Conservation (phyloP, 2,797 vertebrate genomes). For the Hylomyscus alleni region DNA sequence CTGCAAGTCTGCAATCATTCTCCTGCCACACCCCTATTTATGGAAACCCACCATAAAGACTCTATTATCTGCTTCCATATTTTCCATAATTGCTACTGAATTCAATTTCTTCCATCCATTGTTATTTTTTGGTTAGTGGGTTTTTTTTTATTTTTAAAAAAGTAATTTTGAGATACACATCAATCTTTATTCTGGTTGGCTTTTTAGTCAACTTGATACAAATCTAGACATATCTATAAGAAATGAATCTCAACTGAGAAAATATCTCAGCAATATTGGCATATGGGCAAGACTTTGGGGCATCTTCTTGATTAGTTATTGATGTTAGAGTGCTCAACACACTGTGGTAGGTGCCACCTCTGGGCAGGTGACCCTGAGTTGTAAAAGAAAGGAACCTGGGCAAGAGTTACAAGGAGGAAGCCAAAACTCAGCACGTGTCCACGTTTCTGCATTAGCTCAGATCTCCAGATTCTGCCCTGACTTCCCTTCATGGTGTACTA, state of each 20-base stretch:
- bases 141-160: not conserved
- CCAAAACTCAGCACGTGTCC: accelerated
- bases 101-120: not conserved
- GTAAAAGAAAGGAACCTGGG: not conserved
- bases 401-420: not conserved
- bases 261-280: not conserved
- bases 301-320: not conserved
- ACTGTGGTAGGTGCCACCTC: not conserved
- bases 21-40: not conserved
- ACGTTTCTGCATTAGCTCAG: not conserved
- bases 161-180: not conserved
- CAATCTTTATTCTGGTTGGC: not conserved
- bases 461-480: not conserved
- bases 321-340: not conserved
- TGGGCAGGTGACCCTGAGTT: not conserved
- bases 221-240: not conserved
- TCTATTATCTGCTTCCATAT: not conserved
- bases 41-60: not conserved
- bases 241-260: not conserved
- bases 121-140: not conserved
- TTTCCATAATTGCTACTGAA: not conserved
- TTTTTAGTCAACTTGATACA: not conserved
- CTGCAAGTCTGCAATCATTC: not conserved
- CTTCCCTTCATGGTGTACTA: not conserved
- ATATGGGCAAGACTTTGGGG: not conserved